Evolutionary conservation across 2,113 vertebrate genomes (phyloP), one percentile per base, ranked within the genome.

Genomic region (Rhadina sibilatrix): DNA sequence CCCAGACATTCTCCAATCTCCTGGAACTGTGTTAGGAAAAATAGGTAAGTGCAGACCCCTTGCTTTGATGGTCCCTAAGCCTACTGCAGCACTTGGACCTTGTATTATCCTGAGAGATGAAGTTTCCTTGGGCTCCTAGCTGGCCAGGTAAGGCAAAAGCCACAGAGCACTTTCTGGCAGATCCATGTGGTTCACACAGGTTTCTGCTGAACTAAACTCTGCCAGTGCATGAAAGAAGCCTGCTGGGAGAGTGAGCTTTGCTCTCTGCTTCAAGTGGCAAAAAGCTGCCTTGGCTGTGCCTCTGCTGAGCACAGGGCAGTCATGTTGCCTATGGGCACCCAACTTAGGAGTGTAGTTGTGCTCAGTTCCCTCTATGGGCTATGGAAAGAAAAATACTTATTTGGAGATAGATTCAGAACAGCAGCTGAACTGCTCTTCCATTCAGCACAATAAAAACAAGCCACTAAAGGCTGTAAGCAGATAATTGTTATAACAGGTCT

Each of bases 361-460:
- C n/a, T 77, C 2, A 1, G 23, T 50, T 83, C 86, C 52, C 86
- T 78, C 33, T 35, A 59, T 21, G 79, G 79, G 54, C 72, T 91
- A 15, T 35, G 50, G 71, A 80, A 83, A 86, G 33, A 83, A 83
- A 93, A 37, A 40, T 44, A 40, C 38, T 89, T 84, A 76, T 56
- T 97, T 6, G 1, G 84, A 87, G 60, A 87, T 38, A 59, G 71
- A 81, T 47, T 86, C 21, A 77, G 35, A 22, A 63, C 59, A 77
- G 88, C 63, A 92, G 63, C 50, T 77, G 75, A 93, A 83, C 82
- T 86, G 50, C 22, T 75, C 25, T 91, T 89, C 60, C 56, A 35
- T 63, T 83, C 46, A 46, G 54, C 31, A 3, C 49, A 61, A 59
- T 70, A 83, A 92, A 88, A 92, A 57, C 3, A 24, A 61, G 68